These are phyloP conservation scores for Saccopteryx leptura DNA, from an alignment of 2,113 vertebrate genomes.

Conservation along the genomic window DNA sequence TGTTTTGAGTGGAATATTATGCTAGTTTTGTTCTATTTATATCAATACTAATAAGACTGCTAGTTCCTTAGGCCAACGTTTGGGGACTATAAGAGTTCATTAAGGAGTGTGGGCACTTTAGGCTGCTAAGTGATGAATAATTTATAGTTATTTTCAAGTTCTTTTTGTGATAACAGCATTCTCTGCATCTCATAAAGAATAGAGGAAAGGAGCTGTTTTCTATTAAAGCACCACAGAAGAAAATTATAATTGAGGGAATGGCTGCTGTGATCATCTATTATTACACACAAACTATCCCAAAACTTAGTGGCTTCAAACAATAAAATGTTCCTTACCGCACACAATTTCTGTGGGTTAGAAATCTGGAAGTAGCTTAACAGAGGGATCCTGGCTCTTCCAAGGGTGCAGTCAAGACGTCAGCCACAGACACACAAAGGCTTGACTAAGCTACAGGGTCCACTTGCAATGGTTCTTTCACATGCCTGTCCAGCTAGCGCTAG, in stretches of 20 bases:
- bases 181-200: background rate
- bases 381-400: background rate
- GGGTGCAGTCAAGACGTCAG: background rate
- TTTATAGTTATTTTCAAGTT: conserved; percentile 43
- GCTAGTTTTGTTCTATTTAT: conserved; percentile 43
- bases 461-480: background rate
- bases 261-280: background rate
- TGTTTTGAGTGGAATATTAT: conserved; percentile 2
- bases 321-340: background rate
- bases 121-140: conserved; percentile 56
- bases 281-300: background rate
- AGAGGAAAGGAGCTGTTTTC: background rate
- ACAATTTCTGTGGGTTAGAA: background rate
- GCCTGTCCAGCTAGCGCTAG: background rate
- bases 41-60: background rate
- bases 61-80: conserved; percentile 20
- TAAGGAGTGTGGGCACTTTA: conserved; percentile 44
- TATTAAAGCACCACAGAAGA: background rate
- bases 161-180: background rate
- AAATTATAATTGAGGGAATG: background rate
- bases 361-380: background rate
- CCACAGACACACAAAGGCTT: background rate
- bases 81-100: background rate
- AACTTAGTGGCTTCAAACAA: conserved; percentile 5
- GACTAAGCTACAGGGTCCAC: background rate